Evolutionary conservation across 2,888 invertebrate species (phyloP).

Genomic region (Athetis lepigone): DNA sequence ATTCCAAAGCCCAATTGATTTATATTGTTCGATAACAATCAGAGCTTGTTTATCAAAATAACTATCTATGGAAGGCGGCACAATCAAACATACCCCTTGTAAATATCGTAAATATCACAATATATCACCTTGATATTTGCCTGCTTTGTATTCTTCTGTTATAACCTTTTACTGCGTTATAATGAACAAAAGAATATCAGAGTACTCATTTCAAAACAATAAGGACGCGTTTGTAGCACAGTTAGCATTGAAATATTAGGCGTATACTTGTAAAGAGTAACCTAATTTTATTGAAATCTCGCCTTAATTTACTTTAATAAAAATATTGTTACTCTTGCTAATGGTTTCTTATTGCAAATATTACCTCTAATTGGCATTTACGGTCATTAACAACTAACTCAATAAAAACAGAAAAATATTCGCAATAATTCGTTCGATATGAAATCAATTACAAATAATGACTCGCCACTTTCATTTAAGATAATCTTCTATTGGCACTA

Average conservation of each 20-base stretch:
- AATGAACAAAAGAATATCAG: slow-evolving; percentile 67
- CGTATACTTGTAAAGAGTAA: slow-evolving; percentile 28
- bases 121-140: slow-evolving; percentile 76
- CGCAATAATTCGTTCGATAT: background rate
- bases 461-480: slow-evolving; percentile 28
- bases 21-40: slow-evolving; percentile 80
- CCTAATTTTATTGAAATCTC: slow-evolving; percentile 29
- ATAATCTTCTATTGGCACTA: slow-evolving; percentile 5
- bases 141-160: slow-evolving; percentile 57
- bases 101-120: slow-evolving; percentile 52
- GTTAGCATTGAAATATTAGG: slow-evolving; percentile 51
- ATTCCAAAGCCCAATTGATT: slow-evolving; percentile 74
- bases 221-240: slow-evolving; percentile 34
- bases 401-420: background rate
- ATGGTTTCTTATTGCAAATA: slow-evolving; percentile 11
- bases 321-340: background rate
- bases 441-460: slow-evolving; percentile 33
- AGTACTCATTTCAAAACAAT: slow-evolving; percentile 65
- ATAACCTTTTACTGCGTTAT: slow-evolving; percentile 67
- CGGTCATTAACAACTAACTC: background rate
- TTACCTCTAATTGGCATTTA: slow-evolving; percentile 13
- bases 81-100: slow-evolving; percentile 42
- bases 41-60: slow-evolving; percentile 64
- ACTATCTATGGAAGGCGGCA: slow-evolving; percentile 48
- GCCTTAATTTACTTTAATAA: slow-evolving; percentile 14